Base-by-base conservation (phyloP, 1,140 invertebrate genomes). In the Drosophila pallidifrons region DNA sequence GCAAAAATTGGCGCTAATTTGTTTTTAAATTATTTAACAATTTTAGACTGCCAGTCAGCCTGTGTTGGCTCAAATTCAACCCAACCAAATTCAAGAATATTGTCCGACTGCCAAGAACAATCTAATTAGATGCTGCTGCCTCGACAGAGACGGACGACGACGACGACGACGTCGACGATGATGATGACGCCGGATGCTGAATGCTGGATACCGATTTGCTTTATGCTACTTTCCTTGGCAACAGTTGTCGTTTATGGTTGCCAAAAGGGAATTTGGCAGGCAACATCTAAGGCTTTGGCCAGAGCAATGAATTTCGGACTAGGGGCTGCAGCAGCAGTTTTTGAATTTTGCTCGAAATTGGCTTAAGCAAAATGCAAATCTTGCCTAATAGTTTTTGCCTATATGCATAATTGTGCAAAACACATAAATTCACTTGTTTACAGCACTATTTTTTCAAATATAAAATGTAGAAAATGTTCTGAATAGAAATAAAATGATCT, bases 21-120 rank as follows among this genome's bases (percentile, higher is more conserved):
- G 81, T 85, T 89, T 89, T 85, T 85, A 88, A 88, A 88, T 88
- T 85, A 88, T 88, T 88, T 81, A 88, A 89, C 81, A 81, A 88
- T 88, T 88, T 88, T 73, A 72, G 66, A 76, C 66, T 75, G 66
- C 41, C 59, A 73, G 67, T 77, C 66, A 72, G 67, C 71, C 66
- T 20, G 38, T 65, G 71, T 43, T 70, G 69, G 61, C 66, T 55
- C 45, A 41, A 61, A 38, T 10, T 38, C 35, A 8, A 38, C 8
- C 35, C 35, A 35, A 32, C 38, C 20, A 15, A 41, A 41, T 32
- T 32, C 52, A 72, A 16, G 32, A 58, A 46, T 32, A 28, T 71
- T 70, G 67, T 71, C 20, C 30, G 69, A 13, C 61, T 87, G 66
- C 20, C 66, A 70, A 25, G 65, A 77, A 75, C 65, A 88, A 88